Evolutionary conservation across 1,140 invertebrate genomes (phyloP).

Genomic region (Rhagoletis pomonella): DNA sequence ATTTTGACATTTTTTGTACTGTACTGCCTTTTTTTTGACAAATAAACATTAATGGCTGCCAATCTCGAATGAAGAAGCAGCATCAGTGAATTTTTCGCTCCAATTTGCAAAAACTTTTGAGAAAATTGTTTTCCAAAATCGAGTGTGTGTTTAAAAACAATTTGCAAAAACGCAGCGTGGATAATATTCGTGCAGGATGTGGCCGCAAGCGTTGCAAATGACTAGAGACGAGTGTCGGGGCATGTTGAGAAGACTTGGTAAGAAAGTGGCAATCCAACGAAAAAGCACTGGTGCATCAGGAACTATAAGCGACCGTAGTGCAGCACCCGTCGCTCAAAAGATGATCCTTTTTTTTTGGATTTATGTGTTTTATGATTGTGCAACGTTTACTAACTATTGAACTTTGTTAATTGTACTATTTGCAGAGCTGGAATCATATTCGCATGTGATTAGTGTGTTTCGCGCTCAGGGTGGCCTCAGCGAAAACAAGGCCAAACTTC

Average conservation of each 20-base stretch:
- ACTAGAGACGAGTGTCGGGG: constrained; percentile 89
- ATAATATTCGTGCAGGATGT: constrained; percentile 76
- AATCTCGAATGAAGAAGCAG: constrained; percentile 57
- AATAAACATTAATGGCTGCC: constrained; percentile 61
- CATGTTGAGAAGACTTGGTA: constrained; percentile 88
- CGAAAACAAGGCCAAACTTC: constrained; percentile 87
- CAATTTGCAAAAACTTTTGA: constrained; percentile 57
- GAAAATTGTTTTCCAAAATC: constrained; percentile 52
- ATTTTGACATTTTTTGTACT: constrained; percentile 39
- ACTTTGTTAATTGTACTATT: constrained; percentile 57
- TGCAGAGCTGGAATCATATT: constrained; percentile 93
- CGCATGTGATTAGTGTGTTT: constrained; percentile 89
- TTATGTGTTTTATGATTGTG: neutral
- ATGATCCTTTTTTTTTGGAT: neutral
- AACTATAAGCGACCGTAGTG: neutral
- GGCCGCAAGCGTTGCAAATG: constrained; percentile 84
- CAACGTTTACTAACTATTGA: neutral
- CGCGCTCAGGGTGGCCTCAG: constrained; percentile 92
- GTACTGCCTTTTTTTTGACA: constrained; percentile 58
- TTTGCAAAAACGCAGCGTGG: constrained; percentile 53
- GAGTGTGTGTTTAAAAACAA: constrained; percentile 16
- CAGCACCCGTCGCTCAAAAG: constrained; percentile 17
- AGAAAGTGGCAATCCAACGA: constrained; percentile 54
- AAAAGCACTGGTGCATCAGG: constrained; percentile 50
- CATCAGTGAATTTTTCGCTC: constrained; percentile 57